Percentiles rank a stretch among this genome's conserved stretches.
Evolutionary conservation across 2,797 vertebrate genomes (phyloP).

Genomic region (Mastacembelus armatus): DNA sequence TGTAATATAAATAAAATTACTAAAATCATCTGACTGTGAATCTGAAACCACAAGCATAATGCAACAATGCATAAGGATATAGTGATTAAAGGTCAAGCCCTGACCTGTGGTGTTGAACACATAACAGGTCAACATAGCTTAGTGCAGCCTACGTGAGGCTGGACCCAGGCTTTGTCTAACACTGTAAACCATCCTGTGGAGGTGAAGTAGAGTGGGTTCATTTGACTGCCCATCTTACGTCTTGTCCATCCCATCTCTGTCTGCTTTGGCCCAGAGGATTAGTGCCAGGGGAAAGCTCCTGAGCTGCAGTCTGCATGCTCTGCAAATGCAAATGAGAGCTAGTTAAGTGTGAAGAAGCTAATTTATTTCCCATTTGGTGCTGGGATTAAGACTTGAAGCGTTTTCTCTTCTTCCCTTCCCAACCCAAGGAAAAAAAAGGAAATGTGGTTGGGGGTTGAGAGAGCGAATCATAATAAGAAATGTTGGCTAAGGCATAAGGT

Average conservation of each 20-base stretch:
- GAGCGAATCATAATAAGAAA: slow-evolving; percentile 45
- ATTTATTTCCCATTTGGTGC: slow-evolving; percentile 92
- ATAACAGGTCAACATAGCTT: slow-evolving; percentile 33
- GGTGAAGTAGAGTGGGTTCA: slow-evolving; percentile 57
- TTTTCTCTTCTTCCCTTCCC: slow-evolving; percentile 76
- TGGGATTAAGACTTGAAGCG: slow-evolving; percentile 89
- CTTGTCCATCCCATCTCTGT: slow-evolving; percentile 63
- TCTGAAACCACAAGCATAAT: neutral
- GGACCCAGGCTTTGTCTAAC: slow-evolving; percentile 30
- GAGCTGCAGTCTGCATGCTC: slow-evolving; percentile 76
- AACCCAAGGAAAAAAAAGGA: slow-evolving; percentile 34
- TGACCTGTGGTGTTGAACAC: neutral
- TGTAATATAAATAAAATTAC: no score
- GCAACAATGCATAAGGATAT: neutral
- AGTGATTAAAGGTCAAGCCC: slow-evolving; percentile 13
- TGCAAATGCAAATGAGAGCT: slow-evolving; percentile 88
- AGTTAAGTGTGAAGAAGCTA: slow-evolving; percentile 93
- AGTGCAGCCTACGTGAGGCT: slow-evolving; percentile 5
- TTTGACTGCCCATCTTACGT: slow-evolving; percentile 46
- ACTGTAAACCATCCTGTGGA: slow-evolving; percentile 26
- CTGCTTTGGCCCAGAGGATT: slow-evolving; percentile 83
- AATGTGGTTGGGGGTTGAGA: slow-evolving; percentile 37
- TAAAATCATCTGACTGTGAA: no score
- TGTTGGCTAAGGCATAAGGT: slow-evolving; percentile 38
- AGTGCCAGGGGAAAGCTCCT: slow-evolving; percentile 82